phyloP scores from a whole-genome alignment of 92 coral and sea anemone species.

The Nematostella vectensis region DNA sequence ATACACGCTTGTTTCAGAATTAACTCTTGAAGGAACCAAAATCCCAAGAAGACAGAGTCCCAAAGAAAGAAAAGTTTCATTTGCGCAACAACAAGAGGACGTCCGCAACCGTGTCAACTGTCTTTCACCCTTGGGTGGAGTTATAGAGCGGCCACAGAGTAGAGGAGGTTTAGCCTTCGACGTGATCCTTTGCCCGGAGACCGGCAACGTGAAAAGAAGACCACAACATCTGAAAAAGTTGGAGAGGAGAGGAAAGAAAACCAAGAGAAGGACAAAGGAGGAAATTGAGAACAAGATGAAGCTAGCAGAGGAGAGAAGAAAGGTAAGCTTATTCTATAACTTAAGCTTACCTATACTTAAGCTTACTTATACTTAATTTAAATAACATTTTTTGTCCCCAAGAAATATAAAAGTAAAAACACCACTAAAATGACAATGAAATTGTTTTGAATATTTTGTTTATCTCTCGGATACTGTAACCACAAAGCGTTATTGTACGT shows the following conservation, averaged over 20 bases:
- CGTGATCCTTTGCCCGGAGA: slow-evolving; percentile 73
- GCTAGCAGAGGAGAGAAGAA: slow-evolving; percentile 61
- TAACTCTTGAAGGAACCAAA: slow-evolving; percentile 60
- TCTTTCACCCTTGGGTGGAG: slow-evolving; percentile 46
- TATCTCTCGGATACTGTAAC: no score
- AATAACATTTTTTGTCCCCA: neutral
- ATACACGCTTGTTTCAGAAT: slow-evolving; percentile 57
- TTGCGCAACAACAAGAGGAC: slow-evolving; percentile 59
- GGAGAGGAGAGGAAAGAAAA: slow-evolving; percentile 58
- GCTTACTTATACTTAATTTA: no score
- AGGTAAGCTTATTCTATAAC: slow-evolving; percentile 51
- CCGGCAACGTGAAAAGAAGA: slow-evolving; percentile 82
- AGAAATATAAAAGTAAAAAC: neutral
- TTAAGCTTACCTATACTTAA: neutral
- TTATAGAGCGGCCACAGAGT: slow-evolving; percentile 76
- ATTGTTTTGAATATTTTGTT: no score
- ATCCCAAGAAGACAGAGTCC: slow-evolving; percentile 58
- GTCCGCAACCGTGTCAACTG: slow-evolving; percentile 53
- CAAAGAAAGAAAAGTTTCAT: slow-evolving; percentile 62
- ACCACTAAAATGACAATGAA: no score
- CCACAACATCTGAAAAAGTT: slow-evolving; percentile 62
- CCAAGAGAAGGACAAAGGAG: slow-evolving; percentile 71
- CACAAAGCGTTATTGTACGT: no score
- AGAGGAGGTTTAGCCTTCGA: slow-evolving; percentile 90
- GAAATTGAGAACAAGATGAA: slow-evolving; percentile 77